Conservation (phyloP, 2,113 vertebrate species). For the Peucedramus taeniatus region DNA sequence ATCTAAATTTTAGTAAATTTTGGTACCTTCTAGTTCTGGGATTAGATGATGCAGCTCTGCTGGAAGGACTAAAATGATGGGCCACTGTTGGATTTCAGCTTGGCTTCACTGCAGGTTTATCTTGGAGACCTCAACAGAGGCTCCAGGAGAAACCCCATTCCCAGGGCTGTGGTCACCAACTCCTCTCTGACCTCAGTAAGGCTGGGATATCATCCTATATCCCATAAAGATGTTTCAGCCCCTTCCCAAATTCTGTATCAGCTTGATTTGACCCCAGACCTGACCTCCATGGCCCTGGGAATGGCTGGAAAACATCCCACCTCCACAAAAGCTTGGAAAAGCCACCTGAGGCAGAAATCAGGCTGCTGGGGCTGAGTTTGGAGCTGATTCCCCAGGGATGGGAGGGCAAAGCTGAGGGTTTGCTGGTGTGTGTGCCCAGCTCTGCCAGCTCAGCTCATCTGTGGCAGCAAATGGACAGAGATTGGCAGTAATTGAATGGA, state of each 20-base stretch:
- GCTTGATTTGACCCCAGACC: neutral
- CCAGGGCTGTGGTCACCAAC: neutral
- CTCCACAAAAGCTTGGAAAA: neutral
- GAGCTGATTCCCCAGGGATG: neutral
- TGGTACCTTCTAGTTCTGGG: neutral
- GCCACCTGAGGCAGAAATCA: neutral
- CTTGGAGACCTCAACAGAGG: neutral
- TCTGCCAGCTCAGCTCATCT: constrained; percentile 10
- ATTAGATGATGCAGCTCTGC: neutral
- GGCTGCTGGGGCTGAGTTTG: neutral
- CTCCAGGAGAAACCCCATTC: neutral
- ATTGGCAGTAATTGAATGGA: constrained; percentile 51
- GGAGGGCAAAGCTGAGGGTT: neutral
- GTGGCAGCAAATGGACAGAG: constrained; percentile 30
- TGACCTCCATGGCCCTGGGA: neutral
- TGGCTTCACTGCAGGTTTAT: neutral
- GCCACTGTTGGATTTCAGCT: neutral
- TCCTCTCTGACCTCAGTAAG: neutral
- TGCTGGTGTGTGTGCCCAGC: neutral
- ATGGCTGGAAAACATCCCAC: neutral
- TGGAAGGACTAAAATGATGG: neutral
- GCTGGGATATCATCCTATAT: neutral
- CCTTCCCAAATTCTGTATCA: neutral
- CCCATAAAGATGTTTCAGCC: neutral
- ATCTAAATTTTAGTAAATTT: neutral